A percentile compares a stretch with the other conserved stretches of the same genome.
These are phyloP conservation scores for Tupaia tana DNA, from an alignment of 2,113 vertebrate genomes.

Conservation along the genomic window DNA sequence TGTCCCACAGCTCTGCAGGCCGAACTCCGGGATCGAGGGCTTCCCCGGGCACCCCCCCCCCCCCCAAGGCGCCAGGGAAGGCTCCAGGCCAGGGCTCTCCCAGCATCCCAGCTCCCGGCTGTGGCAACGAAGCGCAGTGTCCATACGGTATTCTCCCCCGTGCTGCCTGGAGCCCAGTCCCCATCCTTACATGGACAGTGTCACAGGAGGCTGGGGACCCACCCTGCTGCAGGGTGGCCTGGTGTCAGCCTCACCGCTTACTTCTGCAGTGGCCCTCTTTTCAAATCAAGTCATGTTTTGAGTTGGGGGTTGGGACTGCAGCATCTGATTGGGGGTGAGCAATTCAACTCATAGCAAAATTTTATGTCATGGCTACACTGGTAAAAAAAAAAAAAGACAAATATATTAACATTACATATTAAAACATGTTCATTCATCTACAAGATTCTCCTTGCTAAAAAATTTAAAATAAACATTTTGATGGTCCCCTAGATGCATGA, in stretches of 20 bases:
- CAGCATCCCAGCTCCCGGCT: neutral
- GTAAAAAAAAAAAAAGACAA: neutral
- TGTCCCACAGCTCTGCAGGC: neutral
- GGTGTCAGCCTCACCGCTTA: rapidly evolving
- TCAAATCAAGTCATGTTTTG: neutral
- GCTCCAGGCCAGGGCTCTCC: too few species aligned
- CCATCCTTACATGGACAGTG: neutral
- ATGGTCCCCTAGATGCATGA: rapidly evolving
- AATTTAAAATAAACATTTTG: neutral
- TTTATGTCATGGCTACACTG: neutral
- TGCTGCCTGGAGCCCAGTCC: neutral
- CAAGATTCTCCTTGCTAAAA: neutral
- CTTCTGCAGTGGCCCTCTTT: neutral
- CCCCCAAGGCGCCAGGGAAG: too few species aligned
- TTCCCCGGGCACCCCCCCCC: too few species aligned
- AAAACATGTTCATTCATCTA: neutral
- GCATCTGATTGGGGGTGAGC: too few species aligned
- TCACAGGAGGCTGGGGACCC: neutral
- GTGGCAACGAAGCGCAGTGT: neutral
- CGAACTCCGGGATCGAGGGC: too few species aligned
- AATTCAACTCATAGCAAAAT: neutral
- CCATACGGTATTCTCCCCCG: neutral
- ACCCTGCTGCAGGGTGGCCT: neutral
- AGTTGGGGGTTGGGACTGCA: neutral
- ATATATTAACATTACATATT: neutral